Conservation (phyloP, 92 coral and sea anemone genomes). For the Blastomussa wellsi region DNA sequence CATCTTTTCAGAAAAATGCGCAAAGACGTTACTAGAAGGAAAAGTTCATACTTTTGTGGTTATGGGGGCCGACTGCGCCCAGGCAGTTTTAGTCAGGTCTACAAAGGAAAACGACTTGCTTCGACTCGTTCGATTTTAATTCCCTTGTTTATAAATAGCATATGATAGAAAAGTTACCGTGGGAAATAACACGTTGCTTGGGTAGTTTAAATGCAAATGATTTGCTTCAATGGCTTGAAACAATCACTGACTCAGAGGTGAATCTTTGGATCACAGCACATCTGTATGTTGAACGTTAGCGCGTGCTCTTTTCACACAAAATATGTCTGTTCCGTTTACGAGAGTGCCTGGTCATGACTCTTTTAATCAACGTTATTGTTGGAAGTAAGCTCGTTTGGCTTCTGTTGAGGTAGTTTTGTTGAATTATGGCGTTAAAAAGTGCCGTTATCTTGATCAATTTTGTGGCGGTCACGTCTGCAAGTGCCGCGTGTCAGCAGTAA, state of each 20-base stretch:
- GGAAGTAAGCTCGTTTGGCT: background rate
- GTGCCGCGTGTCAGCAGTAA: background rate
- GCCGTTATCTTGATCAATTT: background rate
- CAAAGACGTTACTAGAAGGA: background rate
- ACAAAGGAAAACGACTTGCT: background rate
- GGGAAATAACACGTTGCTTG: background rate
- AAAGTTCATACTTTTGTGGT: background rate
- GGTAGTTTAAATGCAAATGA: background rate
- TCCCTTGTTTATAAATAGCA: slow-evolving; percentile 3
- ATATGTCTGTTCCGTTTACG: background rate
- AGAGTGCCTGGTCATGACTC: background rate
- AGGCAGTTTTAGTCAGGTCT: background rate
- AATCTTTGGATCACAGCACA: background rate
- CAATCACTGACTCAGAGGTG: background rate
- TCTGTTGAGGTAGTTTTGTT: background rate
- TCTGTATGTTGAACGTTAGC: background rate
- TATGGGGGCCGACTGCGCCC: too few species aligned
- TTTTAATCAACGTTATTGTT: background rate
- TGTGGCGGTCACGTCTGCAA: background rate
- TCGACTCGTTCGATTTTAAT: background rate
- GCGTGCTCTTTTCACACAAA: background rate
- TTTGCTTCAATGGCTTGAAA: slow-evolving; percentile 3
- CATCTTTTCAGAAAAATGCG: background rate
- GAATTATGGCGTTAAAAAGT: background rate
- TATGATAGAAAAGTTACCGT: background rate